Percentiles rank a stretch among this genome's conserved stretches.
Evolutionary conservation across 2,113 vertebrate species (phyloP).

Genomic region (Galbula dea): DNA sequence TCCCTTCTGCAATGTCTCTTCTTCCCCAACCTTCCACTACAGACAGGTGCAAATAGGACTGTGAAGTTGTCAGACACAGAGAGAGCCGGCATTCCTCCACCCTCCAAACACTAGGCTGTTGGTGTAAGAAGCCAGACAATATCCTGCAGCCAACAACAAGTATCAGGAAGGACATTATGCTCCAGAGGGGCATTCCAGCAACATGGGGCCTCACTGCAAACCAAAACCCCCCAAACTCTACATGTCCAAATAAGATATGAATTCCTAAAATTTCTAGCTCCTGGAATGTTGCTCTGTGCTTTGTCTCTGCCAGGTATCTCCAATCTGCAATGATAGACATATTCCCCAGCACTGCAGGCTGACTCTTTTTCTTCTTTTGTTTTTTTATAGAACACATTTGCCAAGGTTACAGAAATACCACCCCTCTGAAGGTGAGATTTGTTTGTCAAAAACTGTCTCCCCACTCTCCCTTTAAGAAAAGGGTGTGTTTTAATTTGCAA

Average conservation of each 20-base stretch:
- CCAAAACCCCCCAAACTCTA: not conserved
- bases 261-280: not conserved
- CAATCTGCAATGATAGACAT: accelerated
- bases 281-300: not conserved
- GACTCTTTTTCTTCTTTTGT: too few species aligned
- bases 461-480: not conserved
- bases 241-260: not conserved
- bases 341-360: not conserved
- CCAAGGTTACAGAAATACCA: not conserved
- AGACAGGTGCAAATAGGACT: not conserved
- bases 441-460: not conserved
- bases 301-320: not conserved
- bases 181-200: not conserved
- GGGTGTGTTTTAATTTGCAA: not conserved
- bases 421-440: not conserved
- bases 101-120: not conserved
- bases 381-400: not conserved
- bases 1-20: not conserved
- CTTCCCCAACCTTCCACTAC: not conserved
- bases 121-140: not conserved
- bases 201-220: accelerated
- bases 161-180: not conserved
- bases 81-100: not conserved
- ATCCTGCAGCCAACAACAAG: not conserved
- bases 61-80: not conserved